Evolutionary conservation across 2,888 invertebrate species (phyloP).

Genomic region (Gisinianus flammeolus): DNA sequence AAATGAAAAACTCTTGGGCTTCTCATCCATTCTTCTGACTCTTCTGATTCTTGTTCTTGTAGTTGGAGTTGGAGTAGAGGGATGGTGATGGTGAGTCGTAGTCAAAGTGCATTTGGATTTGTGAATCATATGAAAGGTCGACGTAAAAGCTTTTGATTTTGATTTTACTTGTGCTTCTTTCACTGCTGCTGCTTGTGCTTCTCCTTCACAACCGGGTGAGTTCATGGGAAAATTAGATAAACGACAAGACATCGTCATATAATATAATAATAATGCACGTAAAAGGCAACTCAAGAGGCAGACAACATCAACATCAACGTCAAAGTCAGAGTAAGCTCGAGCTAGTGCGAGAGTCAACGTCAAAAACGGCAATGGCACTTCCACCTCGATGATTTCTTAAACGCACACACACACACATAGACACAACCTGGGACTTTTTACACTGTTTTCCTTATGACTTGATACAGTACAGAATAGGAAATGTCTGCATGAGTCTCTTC

Average conservation of each 20-base stretch:
- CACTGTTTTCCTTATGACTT: no score
- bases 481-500: no score
- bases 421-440: constrained; percentile 2
- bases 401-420: neutral
- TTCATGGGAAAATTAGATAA: constrained; percentile 29
- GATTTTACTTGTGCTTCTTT: neutral
- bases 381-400: constrained; percentile 18
- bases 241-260: constrained; percentile 22
- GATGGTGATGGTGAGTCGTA: neutral
- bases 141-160: constrained; percentile 17
- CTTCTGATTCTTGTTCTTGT: neutral
- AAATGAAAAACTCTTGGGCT: neutral
- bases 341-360: neutral
- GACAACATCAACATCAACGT: neutral
- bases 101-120: no score
- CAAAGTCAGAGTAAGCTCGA: neutral
- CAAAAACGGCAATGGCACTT: constrained; percentile 22
- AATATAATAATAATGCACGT: constrained; percentile 24
- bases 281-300: neutral
- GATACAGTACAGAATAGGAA: no score
- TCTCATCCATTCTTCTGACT: neutral
- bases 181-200: no score
- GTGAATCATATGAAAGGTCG: constrained; percentile 11
- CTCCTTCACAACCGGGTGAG: constrained; percentile 17
- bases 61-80: no score